Evolutionary conservation across 2,113 vertebrate species (phyloP).

Genomic region (Alethe castanea): DNA sequence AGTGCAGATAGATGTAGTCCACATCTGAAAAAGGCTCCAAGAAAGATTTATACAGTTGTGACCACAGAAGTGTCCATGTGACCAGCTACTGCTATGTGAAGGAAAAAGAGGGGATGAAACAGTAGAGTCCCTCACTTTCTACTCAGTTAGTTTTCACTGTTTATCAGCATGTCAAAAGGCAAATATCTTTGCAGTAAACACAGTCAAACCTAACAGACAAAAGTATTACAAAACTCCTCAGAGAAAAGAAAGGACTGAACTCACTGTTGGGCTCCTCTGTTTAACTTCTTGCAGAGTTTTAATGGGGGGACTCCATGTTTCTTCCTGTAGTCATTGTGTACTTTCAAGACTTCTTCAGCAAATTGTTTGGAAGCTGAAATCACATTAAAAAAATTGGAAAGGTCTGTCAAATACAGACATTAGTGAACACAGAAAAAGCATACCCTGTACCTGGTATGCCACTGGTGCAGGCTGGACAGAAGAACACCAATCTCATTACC

Average conservation of each 20-base stretch:
- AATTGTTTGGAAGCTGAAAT: conserved; percentile 91
- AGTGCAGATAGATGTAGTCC: not conserved
- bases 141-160: not conserved
- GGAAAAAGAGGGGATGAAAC: not conserved
- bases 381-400: not conserved
- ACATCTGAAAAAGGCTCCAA: not conserved
- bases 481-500: not conserved
- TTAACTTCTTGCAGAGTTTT: conserved; percentile 88
- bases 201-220: not conserved
- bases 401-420: not conserved
- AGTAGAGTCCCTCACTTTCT: not conserved
- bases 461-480: not conserved
- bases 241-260: conserved; percentile 46
- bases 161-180: not conserved
- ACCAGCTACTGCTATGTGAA: not conserved
- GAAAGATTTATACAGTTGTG: not conserved
- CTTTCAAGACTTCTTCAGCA: conserved; percentile 83
- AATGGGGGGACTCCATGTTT: conserved; percentile 86
- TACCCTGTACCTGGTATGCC: not conserved
- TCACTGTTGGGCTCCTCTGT: conserved; percentile 87
- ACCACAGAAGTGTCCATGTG: not conserved
- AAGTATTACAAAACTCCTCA: not conserved
- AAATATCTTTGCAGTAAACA: not conserved
- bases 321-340: conserved; percentile 90
- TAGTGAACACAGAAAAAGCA: not conserved